phyloP scores from a whole-genome alignment of 1,140 invertebrate species.

The Pseudomyrmex dendroicus region DNA sequence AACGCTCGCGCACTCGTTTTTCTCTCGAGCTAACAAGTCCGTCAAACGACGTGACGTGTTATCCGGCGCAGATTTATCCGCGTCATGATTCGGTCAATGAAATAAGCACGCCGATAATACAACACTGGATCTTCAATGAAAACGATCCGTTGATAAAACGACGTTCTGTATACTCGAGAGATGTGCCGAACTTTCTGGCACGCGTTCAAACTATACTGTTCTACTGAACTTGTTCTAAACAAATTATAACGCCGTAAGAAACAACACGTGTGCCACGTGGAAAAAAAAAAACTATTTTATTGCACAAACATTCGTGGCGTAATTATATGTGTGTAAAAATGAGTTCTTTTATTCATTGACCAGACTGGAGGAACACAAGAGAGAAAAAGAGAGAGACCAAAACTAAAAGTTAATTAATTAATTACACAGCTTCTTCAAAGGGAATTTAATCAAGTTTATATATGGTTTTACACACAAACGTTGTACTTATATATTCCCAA shows the following conservation, averaged over 20 bases:
- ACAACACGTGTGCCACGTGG: neutral
- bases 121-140: slow-evolving; percentile 47
- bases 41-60: neutral
- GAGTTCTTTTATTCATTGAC: neutral
- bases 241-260: slow-evolving; percentile 10
- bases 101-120: slow-evolving; percentile 34
- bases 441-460: no score
- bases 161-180: neutral
- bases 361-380: neutral
- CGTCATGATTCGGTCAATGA: slow-evolving; percentile 30
- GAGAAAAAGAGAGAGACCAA: no score
- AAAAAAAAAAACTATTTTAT: neutral
- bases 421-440: no score
- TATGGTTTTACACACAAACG: no score
- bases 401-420: no score
- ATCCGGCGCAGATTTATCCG: slow-evolving; percentile 19
- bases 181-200: slow-evolving; percentile 24
- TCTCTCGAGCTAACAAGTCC: neutral
- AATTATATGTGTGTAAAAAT: neutral
- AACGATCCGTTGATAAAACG: slow-evolving; percentile 47
- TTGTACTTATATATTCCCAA: neutral
- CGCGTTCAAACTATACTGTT: neutral
- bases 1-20: neutral
- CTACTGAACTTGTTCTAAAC: neutral
- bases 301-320: neutral